phyloP scores from a whole-genome alignment of 2,797 vertebrate species.

The Thamnophis elegans region DNA sequence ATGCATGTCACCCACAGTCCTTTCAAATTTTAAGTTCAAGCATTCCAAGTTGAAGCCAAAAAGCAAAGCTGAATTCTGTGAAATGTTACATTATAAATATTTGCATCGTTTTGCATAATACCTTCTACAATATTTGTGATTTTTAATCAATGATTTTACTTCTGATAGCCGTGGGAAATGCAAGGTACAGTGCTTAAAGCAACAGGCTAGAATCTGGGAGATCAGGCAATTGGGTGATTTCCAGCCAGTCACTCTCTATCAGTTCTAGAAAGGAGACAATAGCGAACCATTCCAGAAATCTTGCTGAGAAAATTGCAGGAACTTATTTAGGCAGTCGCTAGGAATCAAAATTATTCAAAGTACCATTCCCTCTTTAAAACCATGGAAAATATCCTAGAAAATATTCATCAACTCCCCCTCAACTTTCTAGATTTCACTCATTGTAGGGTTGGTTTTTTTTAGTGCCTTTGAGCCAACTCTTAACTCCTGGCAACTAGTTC shows the following conservation, averaged over 20 bases:
- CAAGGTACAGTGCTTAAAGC: neutral
- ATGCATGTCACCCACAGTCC: neutral
- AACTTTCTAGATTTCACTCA: neutral
- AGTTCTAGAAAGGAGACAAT: neutral
- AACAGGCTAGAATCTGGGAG: neutral
- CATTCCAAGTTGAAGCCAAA: neutral
- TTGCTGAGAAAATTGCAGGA: neutral
- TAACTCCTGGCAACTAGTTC: neutral
- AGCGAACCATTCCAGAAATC: neutral
- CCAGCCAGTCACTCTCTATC: neutral
- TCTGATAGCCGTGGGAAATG: neutral
- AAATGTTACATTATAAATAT: neutral
- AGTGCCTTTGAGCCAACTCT: neutral
- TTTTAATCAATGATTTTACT: neutral
- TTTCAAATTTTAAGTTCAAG: neutral
- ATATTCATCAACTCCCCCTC: neutral
- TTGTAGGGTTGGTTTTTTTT: neutral
- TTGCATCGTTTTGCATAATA: neutral
- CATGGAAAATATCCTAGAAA: neutral
- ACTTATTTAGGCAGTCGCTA: neutral
- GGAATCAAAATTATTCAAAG: neutral
- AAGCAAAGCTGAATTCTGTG: neutral
- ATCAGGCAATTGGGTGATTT: neutral
- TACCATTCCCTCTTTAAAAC: neutral
- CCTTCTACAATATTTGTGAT: neutral